Conservation (phyloP, 1,140 invertebrate species). For the Apis laboriosa region DNA sequence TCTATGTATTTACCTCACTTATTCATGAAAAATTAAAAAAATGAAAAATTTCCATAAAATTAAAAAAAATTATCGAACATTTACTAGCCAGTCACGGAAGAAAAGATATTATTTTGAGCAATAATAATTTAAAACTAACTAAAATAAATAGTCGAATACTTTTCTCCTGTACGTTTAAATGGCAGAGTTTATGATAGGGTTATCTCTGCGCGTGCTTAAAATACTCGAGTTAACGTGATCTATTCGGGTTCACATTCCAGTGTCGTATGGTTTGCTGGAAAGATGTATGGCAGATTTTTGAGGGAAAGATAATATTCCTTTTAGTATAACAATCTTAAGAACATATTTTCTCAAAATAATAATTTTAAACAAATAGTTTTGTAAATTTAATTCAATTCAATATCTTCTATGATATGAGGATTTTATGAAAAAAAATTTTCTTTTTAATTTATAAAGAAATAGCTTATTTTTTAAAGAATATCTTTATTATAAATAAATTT, state of each 20-base stretch:
- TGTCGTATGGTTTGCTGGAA: neutral
- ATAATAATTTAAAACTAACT: slow-evolving; percentile 6
- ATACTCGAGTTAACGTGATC: slow-evolving; percentile 36
- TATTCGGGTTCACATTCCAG: slow-evolving; percentile 3
- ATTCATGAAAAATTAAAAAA: neutral
- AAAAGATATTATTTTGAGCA: slow-evolving; percentile 6
- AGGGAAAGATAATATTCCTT: slow-evolving; percentile 19
- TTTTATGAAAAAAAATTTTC: too few species aligned
- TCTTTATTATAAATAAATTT: too few species aligned
- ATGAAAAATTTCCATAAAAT: neutral
- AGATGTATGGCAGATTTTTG: slow-evolving; percentile 19
- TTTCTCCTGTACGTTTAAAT: neutral
- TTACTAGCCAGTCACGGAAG: neutral
- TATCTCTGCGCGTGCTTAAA: slow-evolving; percentile 43
- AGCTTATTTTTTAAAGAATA: too few species aligned
- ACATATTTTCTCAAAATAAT: neutral
- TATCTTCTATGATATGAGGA: too few species aligned
- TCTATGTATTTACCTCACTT: neutral
- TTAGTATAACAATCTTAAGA: neutral
- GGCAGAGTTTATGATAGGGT: slow-evolving; percentile 31
- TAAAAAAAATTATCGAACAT: neutral
- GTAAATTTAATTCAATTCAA: neutral
- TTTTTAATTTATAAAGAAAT: too few species aligned
- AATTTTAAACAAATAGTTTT: neutral
- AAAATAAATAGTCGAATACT: neutral